These are phyloP conservation scores for Cyprinodon diabolis DNA, from an alignment of 2,797 vertebrate species.

Conservation along the genomic window DNA sequence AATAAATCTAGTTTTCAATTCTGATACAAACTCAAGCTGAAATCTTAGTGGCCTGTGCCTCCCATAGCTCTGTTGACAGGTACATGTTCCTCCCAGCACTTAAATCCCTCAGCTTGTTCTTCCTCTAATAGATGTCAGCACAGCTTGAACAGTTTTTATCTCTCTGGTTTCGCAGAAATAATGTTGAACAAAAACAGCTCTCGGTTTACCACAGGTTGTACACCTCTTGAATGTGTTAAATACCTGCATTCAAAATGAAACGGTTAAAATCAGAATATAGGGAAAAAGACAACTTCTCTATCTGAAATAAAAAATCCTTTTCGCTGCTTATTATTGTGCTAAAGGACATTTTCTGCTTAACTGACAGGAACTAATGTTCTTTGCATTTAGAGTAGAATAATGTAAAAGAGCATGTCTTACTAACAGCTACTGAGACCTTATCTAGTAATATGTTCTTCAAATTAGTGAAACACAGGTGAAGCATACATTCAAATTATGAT, in stretches of 20 bases:
- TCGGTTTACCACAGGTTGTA: constrained; percentile 2
- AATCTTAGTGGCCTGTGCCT: constrained; percentile 16
- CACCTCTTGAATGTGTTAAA: constrained; percentile 32
- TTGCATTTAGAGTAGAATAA: not conserved
- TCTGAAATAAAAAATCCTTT: constrained; percentile 19
- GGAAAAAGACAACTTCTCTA: constrained; percentile 6
- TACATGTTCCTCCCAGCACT: constrained; percentile 11
- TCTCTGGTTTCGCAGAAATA: constrained; percentile 34
- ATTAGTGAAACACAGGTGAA: not conserved
- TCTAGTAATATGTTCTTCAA: not conserved
- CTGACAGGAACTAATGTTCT: not conserved
- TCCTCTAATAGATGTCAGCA: constrained; percentile 31
- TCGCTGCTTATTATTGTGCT: not conserved
- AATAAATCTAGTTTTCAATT: not conserved
- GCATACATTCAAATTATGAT: not conserved
- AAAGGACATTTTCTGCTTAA: not conserved
- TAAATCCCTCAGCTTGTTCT: constrained; percentile 17
- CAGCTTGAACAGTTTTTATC: constrained; percentile 21
- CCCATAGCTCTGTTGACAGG: constrained; percentile 19
- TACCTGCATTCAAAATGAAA: constrained; percentile 1
- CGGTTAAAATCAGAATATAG: constrained; percentile 2
- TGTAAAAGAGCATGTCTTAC: not conserved
- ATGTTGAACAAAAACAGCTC: constrained; percentile 23
- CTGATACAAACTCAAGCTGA: not conserved
- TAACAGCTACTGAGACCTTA: not conserved